Conservation (phyloP, 2,888 invertebrate species). For the Antheraea yamamai region DNA sequence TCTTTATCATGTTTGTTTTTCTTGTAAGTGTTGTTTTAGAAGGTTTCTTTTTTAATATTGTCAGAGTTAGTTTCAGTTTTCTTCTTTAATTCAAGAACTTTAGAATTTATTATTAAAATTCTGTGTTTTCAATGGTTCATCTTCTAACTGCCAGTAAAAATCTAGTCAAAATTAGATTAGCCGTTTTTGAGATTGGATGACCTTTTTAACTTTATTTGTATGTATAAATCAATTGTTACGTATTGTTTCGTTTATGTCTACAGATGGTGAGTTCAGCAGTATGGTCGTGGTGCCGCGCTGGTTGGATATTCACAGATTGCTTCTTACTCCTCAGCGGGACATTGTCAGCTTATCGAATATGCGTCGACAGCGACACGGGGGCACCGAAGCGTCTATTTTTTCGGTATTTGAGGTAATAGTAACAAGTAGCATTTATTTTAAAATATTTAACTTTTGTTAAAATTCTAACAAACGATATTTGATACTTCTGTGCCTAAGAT, state of each 20-base stretch:
- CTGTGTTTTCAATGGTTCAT: conserved; percentile 15
- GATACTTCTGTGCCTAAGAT: too few relatives aligned
- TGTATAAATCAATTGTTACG: neutral
- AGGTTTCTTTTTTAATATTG: neutral
- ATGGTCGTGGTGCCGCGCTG: conserved; percentile 83
- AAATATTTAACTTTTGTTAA: neutral
- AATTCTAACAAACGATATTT: too few relatives aligned
- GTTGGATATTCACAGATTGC: conserved; percentile 85
- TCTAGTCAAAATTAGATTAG: too few relatives aligned
- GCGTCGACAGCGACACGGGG: conserved; percentile 78
- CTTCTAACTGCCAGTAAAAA: neutral
- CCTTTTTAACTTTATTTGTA: neutral
- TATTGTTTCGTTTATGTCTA: conserved; percentile 26
- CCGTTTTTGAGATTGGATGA: too few relatives aligned
- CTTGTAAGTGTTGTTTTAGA: neutral
- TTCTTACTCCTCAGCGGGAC: conserved; percentile 86
- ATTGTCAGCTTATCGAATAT: conserved; percentile 83
- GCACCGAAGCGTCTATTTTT: conserved; percentile 83
- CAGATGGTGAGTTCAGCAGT: conserved; percentile 82
- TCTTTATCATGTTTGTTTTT: neutral
- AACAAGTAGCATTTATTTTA: neutral
- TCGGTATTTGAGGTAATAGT: conserved; percentile 82
- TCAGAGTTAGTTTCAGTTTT: conserved; percentile 25
- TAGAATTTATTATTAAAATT: conserved; percentile 25
- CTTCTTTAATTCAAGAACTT: conserved; percentile 25